Evolutionary conservation across 2,113 vertebrate species (phyloP).

Genomic region (Gavialis gangeticus): DNA sequence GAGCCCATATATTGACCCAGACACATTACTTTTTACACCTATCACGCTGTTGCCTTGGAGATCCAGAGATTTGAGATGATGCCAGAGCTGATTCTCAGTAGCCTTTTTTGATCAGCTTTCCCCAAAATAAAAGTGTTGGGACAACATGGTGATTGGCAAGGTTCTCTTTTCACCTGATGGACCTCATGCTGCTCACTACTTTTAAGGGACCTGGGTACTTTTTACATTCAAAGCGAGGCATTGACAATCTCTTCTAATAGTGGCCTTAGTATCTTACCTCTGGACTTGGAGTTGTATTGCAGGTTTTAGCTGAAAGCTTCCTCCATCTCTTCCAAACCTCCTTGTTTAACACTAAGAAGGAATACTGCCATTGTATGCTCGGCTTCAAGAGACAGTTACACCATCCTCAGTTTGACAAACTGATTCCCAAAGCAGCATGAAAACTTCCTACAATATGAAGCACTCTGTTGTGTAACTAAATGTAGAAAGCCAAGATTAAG

Average conservation of each 20-base stretch:
- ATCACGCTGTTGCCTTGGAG: background rate
- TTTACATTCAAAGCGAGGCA: background rate
- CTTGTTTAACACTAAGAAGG: background rate
- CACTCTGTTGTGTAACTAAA: background rate
- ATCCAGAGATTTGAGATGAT: background rate
- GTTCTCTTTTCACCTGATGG: background rate
- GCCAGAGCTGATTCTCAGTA: background rate
- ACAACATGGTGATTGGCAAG: background rate
- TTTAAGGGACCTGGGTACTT: background rate
- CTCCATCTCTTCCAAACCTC: background rate
- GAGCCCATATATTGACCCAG: background rate
- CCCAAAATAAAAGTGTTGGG: background rate
- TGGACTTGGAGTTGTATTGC: background rate
- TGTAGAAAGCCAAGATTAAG: background rate
- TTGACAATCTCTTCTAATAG: background rate
- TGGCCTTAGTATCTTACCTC: background rate
- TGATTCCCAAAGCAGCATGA: background rate
- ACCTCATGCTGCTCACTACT: accelerated
- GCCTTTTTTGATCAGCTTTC: background rate
- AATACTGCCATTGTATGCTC: background rate
- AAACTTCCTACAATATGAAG: background rate
- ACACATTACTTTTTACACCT: background rate
- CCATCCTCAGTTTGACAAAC: background rate
- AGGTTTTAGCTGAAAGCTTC: background rate
- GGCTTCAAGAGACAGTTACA: background rate